These are phyloP conservation scores for Odontomachus brunneus DNA, from an alignment of 1,140 invertebrate genomes.

Conservation along the genomic window DNA sequence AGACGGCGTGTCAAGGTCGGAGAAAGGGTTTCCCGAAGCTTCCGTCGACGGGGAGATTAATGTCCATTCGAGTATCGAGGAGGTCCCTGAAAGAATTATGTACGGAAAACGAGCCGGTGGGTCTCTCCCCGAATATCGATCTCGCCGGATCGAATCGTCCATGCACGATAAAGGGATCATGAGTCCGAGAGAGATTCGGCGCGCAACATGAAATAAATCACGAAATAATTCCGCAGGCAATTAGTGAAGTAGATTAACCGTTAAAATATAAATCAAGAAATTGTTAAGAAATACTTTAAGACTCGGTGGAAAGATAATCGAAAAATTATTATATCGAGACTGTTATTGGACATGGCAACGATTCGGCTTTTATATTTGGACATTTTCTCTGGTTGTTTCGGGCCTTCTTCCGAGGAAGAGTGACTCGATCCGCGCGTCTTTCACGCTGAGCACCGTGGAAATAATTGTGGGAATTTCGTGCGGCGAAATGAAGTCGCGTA, in stretches of 20 bases:
- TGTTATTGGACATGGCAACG: too few species aligned
- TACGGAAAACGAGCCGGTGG: slow-evolving; percentile 32
- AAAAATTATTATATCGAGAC: background rate
- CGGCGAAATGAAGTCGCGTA: slow-evolving; percentile 46
- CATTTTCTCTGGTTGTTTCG: background rate
- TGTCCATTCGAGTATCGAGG: slow-evolving; percentile 49
- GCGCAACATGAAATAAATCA: background rate
- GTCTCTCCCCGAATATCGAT: background rate
- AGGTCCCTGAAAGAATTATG: slow-evolving; percentile 49
- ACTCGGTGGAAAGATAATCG: background rate
- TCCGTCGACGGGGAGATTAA: slow-evolving; percentile 52
- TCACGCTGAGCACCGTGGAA: background rate
- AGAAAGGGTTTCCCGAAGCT: slow-evolving; percentile 53
- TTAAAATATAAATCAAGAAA: slow-evolving; percentile 18
- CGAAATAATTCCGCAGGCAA: background rate
- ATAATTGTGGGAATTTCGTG: slow-evolving; percentile 35
- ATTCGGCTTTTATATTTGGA: background rate
- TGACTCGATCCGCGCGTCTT: too few species aligned
- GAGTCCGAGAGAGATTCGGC: background rate
- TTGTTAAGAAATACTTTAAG: background rate
- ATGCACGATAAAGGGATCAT: background rate
- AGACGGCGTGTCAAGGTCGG: slow-evolving; percentile 50
- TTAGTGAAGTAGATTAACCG: background rate
- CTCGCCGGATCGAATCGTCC: background rate
- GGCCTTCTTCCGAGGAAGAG: background rate